Base-by-base conservation (phyloP, 1,140 invertebrate genomes). In the Dufourea novaeangliae region DNA sequence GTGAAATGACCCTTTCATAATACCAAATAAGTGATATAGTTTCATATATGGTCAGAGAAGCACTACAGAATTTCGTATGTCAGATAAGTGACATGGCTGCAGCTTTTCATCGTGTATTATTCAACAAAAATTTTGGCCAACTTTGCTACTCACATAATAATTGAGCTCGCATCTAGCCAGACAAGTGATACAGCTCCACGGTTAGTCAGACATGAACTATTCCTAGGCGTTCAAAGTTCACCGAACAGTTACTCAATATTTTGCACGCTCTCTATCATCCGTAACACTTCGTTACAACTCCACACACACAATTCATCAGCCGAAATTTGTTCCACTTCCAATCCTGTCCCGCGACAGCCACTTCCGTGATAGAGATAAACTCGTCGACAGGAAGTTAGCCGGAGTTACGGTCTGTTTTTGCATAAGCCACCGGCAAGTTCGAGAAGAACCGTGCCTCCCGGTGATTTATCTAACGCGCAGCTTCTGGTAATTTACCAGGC, bases 401-500 rank as follows among this genome's bases (percentile, higher is more conserved):
- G 12, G 14, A 67, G 62, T 74, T 74, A 39, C 62, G 0, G 27
- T 5, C 34, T 4, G 46, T 39, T 74, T 74, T 74, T 74, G 50
- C 72, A 67, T 56, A 67, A 67, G 41, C 62, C 37, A 12, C 37
- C 2, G 46, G 37, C 22, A 66, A 67, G 25, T 56, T 74, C 22
- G 22, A 5, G 10, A 34, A 39, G 70, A 63, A 41, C 37, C 27
- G 7, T 17, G 22, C n/a, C 29, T n/a, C 2, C 4, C 27, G 4
- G 72, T 67, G 27, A 74, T 74, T 74, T 67, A 66, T 56, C 50
- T 41, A 52, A 41, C 71, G 61, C 14, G 32, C 20, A 25, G 14
- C 25, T 39, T 73, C 61, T 73, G 41, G 37, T 54, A 64, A 73
- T 29, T 34, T 20, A 34, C 27, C 68, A 20, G n/a, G 46, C 46